Evolutionary conservation across 1,140 invertebrate genomes (phyloP), one percentile per base, ranked within the genome.

Genomic region (Rhizoglyphus robini): DNA sequence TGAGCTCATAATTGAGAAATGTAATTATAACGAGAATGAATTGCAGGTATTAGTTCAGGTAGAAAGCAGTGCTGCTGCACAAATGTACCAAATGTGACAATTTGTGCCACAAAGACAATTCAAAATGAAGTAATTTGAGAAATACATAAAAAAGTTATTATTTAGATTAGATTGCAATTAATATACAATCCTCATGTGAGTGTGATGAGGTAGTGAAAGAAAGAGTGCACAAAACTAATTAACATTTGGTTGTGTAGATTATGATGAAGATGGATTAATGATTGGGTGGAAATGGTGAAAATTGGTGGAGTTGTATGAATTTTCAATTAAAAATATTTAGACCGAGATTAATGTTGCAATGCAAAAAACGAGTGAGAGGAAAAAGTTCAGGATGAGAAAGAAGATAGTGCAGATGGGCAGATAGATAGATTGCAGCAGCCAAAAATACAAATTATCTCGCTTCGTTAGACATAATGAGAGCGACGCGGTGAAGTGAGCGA

Each of bases 271-370:
- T n/a, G 36, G 8, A 41, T 41, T 11, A 41, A 41, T 41, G 36
- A 11, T 8, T 41, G 8, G 36, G 18, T 41, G 8, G 18, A 41
- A 41, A 41, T 41, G 36, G 18, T 11, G 36, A 41, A 41, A 41
- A 41, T 41, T 41, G 36, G 36, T 41, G 18, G 36, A 54, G 23
- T 8, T 25, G 23, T 54, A 5, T 54, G 8, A 20, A 54, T 54
- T 54, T 54, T 54, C 51, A 54, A 54, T 54, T 54, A 54, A 54
- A 54, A 54, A 54, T 54, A 54, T 54, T 54, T 54, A 8, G 8
- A 20, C 8, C 51, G 8, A 54, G 20, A 54, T 54, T 54, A 54
- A 54, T 54, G 8, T 32, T 11, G 8, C 8, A 8, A 32, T 54
- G 20, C 51, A 54, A 5, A 25, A 8, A 41, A 41, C 36, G 36